Evolutionary conservation across 2,797 vertebrate genomes (phyloP).

Genomic region (Salmo trutta): DNA sequence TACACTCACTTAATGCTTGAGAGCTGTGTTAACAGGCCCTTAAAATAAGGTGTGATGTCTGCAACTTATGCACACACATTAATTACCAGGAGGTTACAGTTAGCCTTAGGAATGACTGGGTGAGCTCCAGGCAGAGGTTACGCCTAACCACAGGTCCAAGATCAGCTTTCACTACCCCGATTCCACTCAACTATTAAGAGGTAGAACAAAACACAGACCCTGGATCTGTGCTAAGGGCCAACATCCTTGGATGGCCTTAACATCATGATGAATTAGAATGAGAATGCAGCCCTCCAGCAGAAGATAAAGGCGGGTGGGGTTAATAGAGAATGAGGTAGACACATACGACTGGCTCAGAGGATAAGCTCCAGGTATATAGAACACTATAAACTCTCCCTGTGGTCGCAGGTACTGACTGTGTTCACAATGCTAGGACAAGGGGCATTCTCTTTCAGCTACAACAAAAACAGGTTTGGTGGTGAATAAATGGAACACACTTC

Average conservation of each 20-base stretch:
- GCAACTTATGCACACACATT: constrained; percentile 56
- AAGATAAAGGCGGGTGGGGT: constrained; percentile 16
- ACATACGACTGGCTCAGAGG: constrained; percentile 74
- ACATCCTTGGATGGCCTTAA: too few relatives aligned
- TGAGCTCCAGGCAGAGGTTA: constrained; percentile 63
- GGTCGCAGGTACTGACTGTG: constrained; percentile 49
- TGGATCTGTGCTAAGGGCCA: constrained; percentile 61
- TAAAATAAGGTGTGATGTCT: constrained; percentile 73
- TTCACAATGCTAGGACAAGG: constrained; percentile 57
- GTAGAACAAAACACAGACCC: constrained; percentile 38
- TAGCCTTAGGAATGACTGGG: constrained; percentile 46
- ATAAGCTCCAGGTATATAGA: constrained; percentile 65
- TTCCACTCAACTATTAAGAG: constrained; percentile 28
- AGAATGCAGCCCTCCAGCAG: constrained; percentile 56
- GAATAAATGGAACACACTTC: constrained; percentile 48
- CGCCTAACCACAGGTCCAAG: constrained; percentile 60
- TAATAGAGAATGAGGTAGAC: constrained; percentile 89
- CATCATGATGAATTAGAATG: constrained; percentile 58
- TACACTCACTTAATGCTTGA: constrained; percentile 41
- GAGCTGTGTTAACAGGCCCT: constrained; percentile 70
- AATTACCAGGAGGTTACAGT: constrained; percentile 62
- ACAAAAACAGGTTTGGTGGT: constrained; percentile 27
- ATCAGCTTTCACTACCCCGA: constrained; percentile 46
- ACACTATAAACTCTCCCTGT: constrained; percentile 66
- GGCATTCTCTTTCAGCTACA: constrained; percentile 44